A percentile compares a stretch with the other conserved stretches of the same genome.
Conservation (phyloP, 2,888 invertebrate genomes). For the Melikaiella ostensackeni region DNA sequence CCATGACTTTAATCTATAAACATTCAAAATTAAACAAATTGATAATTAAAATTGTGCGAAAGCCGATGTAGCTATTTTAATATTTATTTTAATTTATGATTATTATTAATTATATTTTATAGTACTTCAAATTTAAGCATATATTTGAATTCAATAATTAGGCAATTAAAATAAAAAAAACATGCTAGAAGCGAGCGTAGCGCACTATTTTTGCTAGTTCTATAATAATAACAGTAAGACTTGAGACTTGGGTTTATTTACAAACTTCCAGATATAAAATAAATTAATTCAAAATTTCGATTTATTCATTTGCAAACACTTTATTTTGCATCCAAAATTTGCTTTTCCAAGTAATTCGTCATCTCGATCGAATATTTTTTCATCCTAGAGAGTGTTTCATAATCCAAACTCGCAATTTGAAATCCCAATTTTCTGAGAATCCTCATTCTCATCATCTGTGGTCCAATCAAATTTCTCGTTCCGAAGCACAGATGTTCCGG, state of each 20-base stretch:
- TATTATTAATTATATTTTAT: too few species aligned
- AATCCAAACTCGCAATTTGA: constrained; percentile 81
- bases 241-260: not conserved
- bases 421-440: constrained; percentile 83
- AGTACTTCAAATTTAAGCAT: too few species aligned
- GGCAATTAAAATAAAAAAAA: too few species aligned
- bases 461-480: constrained; percentile 80
- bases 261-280: constrained; percentile 18
- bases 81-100: too few species aligned
- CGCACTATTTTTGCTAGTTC: too few species aligned
- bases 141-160: too few species aligned
- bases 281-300: constrained; percentile 81
- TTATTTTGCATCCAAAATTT: constrained; percentile 1
- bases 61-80: too few species aligned
- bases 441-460: constrained; percentile 82
- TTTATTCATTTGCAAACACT: constrained; percentile 80
- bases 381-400: constrained; percentile 78
- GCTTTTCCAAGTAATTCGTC: constrained; percentile 77
- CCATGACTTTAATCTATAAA: too few species aligned
- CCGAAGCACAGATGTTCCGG: constrained; percentile 84
- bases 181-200: too few species aligned
- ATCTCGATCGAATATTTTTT: constrained; percentile 78
- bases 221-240: not conserved
- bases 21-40: too few species aligned
- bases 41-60: too few species aligned